Base-by-base conservation (phyloP, 2,797 vertebrate species). In the Pampus argenteus region DNA sequence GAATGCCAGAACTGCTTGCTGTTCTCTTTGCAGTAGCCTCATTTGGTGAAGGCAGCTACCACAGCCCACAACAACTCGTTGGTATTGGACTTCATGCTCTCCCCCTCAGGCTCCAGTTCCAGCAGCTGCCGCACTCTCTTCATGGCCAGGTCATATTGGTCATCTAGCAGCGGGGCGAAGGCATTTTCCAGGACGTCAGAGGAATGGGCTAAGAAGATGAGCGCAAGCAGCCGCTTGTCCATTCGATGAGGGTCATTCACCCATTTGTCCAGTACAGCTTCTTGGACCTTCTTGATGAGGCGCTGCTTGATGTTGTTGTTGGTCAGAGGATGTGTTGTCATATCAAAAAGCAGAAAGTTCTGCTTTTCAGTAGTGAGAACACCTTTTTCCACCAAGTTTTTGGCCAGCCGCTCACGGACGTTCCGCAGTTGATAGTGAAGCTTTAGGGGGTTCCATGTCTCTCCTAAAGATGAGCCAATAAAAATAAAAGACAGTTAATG, bases 291-390 rank as follows among this genome's bases (percentile, higher is more conserved):
- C 93, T 96, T 98, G 90, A 99, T 97, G 88, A 99, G 97, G 28
- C 97, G 96, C 84, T 98, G 97, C 81, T 99, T 99, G 87, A 98
- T 97, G 88, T 95, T 96, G 93, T 95, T 96, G 92, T 98, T 98
- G 92, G 96, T 98, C 71, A 99, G 96, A 15, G 97, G 97, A 79
- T 99, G 97, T 0, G 97, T 99, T 25, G 96, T 98, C 97, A 99
- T 99, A 91, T 98, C 97, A 83, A 98, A 98, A 10, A 98, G 95
- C 75, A 98, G 94, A 90, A 99, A 99, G 96, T 97, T 99, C 92
- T 99, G 97, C 91, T 99, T 99, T 91, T 99, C 97, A 0, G 97
- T 99, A 5, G 97, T 98, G 82, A 99, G 89, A 66, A 99, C 96
- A 0, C 98, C 98, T 79, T 99, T 99, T 85, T 98, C 97, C 83